Percentiles rank a stretch among this genome's conserved stretches.
Conservation (phyloP, 2,113 vertebrate genomes). For the Bothrops jararaca region DNA sequence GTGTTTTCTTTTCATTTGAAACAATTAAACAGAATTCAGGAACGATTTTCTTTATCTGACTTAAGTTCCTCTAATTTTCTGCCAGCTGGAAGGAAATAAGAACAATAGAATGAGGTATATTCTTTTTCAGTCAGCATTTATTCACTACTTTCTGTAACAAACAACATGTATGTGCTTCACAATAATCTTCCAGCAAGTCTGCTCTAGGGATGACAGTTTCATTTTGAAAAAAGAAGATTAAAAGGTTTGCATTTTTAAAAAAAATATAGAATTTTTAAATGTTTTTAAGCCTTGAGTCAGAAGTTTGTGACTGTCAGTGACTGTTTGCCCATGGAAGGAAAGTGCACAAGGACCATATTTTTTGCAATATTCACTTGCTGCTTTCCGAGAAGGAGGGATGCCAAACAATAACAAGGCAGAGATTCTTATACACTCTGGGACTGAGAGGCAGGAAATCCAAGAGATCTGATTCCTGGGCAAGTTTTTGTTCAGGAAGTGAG, state of each 20-base stretch:
- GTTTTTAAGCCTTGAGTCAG: background rate
- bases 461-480: background rate
- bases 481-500: background rate
- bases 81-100: background rate
- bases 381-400: background rate
- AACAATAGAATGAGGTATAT: background rate
- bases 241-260: background rate
- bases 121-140: background rate
- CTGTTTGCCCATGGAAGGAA: background rate
- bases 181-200: constrained; percentile 15
- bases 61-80: background rate
- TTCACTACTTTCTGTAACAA: background rate
- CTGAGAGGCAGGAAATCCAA: background rate
- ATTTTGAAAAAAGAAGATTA: constrained; percentile 26
- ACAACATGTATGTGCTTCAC: constrained; percentile 5
- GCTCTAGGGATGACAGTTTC: constrained; percentile 4
- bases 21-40: background rate
- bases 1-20: background rate
- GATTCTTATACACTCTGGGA: background rate
- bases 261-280: background rate
- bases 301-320: background rate
- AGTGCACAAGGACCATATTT: background rate
- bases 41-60: background rate
- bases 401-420: background rate
- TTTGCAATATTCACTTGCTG: background rate